These are phyloP conservation scores for Polydrusus pterygomalis DNA, from an alignment of 2,888 invertebrate genomes.

Conservation along the genomic window DNA sequence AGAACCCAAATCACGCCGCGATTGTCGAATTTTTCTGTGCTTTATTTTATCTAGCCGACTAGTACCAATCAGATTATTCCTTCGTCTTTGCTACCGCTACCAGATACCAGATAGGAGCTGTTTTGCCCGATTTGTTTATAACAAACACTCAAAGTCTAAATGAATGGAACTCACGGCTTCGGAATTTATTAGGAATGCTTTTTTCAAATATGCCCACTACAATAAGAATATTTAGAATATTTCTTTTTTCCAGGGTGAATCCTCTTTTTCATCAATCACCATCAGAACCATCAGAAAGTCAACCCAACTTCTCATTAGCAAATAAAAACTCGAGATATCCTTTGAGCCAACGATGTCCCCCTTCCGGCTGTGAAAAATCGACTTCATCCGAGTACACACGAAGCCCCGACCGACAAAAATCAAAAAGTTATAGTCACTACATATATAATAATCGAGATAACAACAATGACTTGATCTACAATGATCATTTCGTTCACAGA, in stretches of 20 bases:
- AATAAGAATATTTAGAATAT: neutral
- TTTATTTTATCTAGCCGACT: too few species aligned
- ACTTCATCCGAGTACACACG: slow-evolving; percentile 24
- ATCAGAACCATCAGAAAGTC: slow-evolving; percentile 7
- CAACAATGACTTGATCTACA: slow-evolving; percentile 6
- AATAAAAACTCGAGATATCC: neutral
- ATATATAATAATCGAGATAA: neutral
- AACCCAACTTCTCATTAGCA: neutral
- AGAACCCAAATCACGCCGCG: too few species aligned
- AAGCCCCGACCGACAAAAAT: slow-evolving; percentile 19
- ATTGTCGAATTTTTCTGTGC: too few species aligned
- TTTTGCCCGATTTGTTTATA: too few species aligned
- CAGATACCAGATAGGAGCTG: too few species aligned
- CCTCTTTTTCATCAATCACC: slow-evolving; percentile 38
- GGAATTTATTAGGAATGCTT: too few species aligned
- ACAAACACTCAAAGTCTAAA: too few species aligned
- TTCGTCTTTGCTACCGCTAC: too few species aligned
- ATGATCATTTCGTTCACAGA: neutral
- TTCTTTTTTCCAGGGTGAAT: slow-evolving; percentile 41
- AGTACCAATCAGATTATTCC: too few species aligned
- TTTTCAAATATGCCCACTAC: too few species aligned
- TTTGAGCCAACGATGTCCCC: slow-evolving; percentile 17
- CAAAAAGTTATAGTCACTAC: neutral
- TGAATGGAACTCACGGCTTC: too few species aligned
- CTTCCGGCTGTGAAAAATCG: slow-evolving; percentile 30